phyloP scores from a whole-genome alignment of 2,113 vertebrate genomes.

The Macrotis lagotis region DNA sequence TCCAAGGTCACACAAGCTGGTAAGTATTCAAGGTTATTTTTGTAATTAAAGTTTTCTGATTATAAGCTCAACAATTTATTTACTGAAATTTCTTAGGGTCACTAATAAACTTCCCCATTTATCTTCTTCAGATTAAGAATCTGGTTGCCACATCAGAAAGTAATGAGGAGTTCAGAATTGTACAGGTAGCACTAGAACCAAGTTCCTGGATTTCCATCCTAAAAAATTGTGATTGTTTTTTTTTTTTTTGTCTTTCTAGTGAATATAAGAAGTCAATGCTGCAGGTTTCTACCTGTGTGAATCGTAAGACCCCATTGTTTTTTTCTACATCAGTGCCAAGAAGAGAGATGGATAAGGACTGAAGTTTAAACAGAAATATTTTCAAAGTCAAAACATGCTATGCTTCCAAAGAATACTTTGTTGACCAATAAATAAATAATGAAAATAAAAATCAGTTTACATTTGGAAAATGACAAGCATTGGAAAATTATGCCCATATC shows the following conservation, averaged over 20 bases:
- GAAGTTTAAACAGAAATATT: slow-evolving; percentile 56
- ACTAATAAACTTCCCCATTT: neutral
- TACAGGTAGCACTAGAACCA: neutral
- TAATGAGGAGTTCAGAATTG: neutral
- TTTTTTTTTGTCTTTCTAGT: too few species aligned
- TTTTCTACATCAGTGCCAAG: neutral
- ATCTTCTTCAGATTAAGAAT: neutral
- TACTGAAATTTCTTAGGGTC: neutral
- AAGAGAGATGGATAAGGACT: neutral
- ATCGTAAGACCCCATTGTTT: neutral
- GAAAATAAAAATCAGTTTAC: slow-evolving; percentile 3
- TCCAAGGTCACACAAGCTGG: neutral
- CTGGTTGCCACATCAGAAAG: neutral
- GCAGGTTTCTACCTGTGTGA: neutral
- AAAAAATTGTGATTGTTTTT: neutral
- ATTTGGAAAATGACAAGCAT: slow-evolving; percentile 46
- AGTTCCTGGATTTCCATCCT: neutral
- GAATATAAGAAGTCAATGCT: neutral
- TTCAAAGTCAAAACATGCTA: slow-evolving; percentile 57
- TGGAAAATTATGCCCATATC: slow-evolving; percentile 37
- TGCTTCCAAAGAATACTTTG: slow-evolving; percentile 3
- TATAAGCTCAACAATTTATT: neutral
- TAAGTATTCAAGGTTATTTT: neutral
- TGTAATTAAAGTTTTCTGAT: neutral
- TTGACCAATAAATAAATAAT: neutral